These are phyloP conservation scores for Perithous albicinctus DNA, from an alignment of 2,888 invertebrate genomes.

Conservation along the genomic window DNA sequence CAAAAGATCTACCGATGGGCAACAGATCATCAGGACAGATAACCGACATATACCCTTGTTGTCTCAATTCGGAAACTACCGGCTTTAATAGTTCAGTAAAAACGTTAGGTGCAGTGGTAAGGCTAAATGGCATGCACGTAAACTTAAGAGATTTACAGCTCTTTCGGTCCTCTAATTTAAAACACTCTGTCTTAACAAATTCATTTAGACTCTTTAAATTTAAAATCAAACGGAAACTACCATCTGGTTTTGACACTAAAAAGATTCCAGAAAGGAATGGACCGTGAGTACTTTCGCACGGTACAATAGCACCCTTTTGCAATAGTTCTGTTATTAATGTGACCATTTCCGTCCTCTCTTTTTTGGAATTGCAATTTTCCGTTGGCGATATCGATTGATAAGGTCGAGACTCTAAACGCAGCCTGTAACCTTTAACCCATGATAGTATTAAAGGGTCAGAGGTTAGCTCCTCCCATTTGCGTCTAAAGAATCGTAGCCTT, in stretches of 20 bases:
- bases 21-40: constrained; percentile 26
- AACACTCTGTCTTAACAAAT: constrained; percentile 15
- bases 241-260: constrained; percentile 7
- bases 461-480: constrained; percentile 32
- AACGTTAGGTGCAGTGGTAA: constrained; percentile 27
- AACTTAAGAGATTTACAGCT: constrained; percentile 15
- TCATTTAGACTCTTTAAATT: constrained; percentile 29
- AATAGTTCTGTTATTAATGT: neutral
- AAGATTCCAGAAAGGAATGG: constrained; percentile 15
- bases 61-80: neutral
- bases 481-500: constrained; percentile 25
- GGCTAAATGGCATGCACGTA: constrained; percentile 46
- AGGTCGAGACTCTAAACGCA: constrained; percentile 30
- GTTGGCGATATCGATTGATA: neutral
- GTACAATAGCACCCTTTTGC: constrained; percentile 15
- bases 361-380: neutral
- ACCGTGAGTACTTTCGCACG: neutral
- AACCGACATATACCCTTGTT: constrained; percentile 6
- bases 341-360: no score
- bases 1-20: neutral
- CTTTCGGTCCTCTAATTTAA: constrained; percentile 26
- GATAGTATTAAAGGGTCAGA: constrained; percentile 21
- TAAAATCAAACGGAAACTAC: neutral
- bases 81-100: constrained; percentile 35
- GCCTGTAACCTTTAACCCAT: constrained; percentile 31